Evolutionary conservation across 2,888 invertebrate genomes (phyloP), one percentile per base, ranked within the genome.

Genomic region (Phymatocera aterrima): DNA sequence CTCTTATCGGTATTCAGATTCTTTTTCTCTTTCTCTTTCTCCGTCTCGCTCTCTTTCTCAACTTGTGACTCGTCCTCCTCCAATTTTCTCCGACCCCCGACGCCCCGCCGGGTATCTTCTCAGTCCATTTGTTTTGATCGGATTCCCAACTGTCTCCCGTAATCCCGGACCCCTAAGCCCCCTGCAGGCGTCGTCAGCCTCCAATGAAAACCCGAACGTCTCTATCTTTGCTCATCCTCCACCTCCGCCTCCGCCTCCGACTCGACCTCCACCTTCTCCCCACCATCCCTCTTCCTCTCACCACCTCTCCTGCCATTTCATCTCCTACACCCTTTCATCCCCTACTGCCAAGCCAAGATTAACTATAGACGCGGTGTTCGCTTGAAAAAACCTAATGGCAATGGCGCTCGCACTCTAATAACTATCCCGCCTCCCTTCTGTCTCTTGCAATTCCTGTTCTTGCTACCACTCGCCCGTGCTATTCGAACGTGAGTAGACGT

Each of bases 61-160:
- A 21, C 24, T 24, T 54, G 43, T 31, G 72, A 51, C 72, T 72
- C 72, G 51, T 72, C 72, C 72, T 51, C 31, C 18, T 12, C 34
- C 31, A 72, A 51, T 72, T 60, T 57, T 40, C 28, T 60, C 57
- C 21, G n/a, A 12, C 72, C 60, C 75, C 40, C 10, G 54, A 75
- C 37, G 37, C 31, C 75, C 75, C 57, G 68, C 54, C 43, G 82
- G 84, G 84, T 84, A 86, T 86, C 87, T 87, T 88, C 87, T 86
- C 87, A 87, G 88, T 88, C 88, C 89, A 89, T 89, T 89, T 89
- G 88, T 89, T 89, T 88, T 88, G 88, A 89, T 89, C 89, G 88
- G 89, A 89, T 88, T 88, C 85, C 85, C 87, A 86, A 88, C 88
- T 87, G 89, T 89, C 89, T 85, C 85, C 82, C 83, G 86, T 89